Conservation (phyloP, 2,797 vertebrate genomes). For the Notoglanidium macrostoma region DNA sequence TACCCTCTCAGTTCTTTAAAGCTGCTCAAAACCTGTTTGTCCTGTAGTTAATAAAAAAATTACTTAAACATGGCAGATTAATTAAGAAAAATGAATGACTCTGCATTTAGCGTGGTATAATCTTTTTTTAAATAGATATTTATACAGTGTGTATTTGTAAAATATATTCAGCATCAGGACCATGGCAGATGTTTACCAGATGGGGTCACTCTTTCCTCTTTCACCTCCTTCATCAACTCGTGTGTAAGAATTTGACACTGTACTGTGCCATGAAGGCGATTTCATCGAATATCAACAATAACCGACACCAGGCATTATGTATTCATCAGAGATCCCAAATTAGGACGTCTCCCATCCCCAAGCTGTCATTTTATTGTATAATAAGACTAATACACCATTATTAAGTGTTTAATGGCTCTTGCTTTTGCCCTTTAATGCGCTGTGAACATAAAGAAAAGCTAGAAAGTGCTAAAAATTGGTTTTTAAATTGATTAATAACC, state of each 20-base stretch:
- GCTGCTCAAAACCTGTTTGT: background rate
- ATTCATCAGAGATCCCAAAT: background rate
- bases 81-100: background rate
- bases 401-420: background rate
- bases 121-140: background rate
- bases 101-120: background rate
- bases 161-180: background rate
- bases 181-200: background rate
- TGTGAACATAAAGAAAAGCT: background rate
- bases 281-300: background rate
- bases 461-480: background rate
- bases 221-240: background rate
- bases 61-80: background rate
- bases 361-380: background rate
- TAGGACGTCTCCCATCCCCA: background rate
- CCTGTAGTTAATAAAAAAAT: background rate
- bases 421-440: background rate
- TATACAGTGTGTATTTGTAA: background rate
- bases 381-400: background rate
- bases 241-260: background rate
- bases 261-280: background rate
- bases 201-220: constrained; percentile 5
- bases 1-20: background rate
- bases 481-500: background rate
- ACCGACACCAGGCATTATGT: background rate